Conservation (phyloP, 2,888 invertebrate genomes). For the Nasonovia ribisnigri region DNA sequence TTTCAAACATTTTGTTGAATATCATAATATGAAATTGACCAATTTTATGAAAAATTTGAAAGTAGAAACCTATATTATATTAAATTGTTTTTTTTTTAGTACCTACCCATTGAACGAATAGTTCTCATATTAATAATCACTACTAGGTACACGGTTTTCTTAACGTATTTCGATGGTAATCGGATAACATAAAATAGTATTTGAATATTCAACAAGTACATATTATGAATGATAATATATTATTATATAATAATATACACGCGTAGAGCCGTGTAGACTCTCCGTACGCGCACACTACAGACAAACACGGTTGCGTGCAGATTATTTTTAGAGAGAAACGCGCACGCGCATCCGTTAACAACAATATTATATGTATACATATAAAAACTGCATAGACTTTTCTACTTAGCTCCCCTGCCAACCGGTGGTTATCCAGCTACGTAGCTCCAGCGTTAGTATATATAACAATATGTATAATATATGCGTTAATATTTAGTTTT, state of each 20-base stretch:
- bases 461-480: not conserved
- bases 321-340: constrained; percentile 61
- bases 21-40: not conserved
- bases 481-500: not conserved
- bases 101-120: not conserved
- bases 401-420: constrained; percentile 11
- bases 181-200: not conserved
- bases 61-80: not conserved
- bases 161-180: not conserved
- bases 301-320: constrained; percentile 14
- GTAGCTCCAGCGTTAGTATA: not conserved
- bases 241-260: not conserved
- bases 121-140: not conserved
- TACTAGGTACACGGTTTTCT: not conserved
- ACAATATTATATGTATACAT: not conserved
- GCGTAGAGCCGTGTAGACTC: not conserved
- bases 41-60: not conserved
- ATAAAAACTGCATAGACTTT: not conserved
- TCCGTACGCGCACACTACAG: not conserved
- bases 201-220: not conserved
- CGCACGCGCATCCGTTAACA: constrained; percentile 24
- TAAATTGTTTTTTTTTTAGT: not conserved
- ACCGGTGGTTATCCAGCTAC: constrained; percentile 48
- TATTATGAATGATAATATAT: not conserved
- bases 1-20: not conserved